Base-by-base conservation (phyloP, 1,140 invertebrate genomes). In the Cydia splendana region DNA sequence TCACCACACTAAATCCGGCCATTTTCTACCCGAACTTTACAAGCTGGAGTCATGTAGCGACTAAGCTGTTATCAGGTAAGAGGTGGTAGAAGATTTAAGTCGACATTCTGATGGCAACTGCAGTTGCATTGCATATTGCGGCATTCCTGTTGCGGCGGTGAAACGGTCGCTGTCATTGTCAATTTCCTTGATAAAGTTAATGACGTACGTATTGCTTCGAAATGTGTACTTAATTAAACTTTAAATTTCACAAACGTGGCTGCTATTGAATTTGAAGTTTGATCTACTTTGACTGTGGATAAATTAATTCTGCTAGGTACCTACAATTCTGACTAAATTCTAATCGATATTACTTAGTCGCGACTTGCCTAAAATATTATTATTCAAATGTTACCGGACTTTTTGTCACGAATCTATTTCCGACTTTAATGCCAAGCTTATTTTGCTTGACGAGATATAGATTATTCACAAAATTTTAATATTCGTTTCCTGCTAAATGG, bases 11-110 rank as follows among this genome's bases (percentile, higher is more conserved):
- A 38, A 96, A 96, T 89, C 96, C 97, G 38, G 96, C 96, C 18
- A 95, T 96, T 38, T 96, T 98, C 82, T 98, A 98, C 89, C 96
- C 96, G 2, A 98, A 98, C 88, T 95, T 95, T 76, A 95, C 96
- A 4, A 96, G 96, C 38, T 97, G 97, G 97, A 97, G 97, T 89
- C 95, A 95, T 79, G 96, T 97, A 65, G 97, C 97, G 24, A 97
- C 97, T 7, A 96, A 96, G 85, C 94, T 96, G 87, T 95, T 97
- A 65, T 95, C 96, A 92, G 96, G 96, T 96, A 92, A 94, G 89
- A 42, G 38, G 38, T 42, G 38, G 38, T 42, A 42, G 38, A 42
- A 42, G 34, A 34, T 10, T 42, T 9, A 42, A 42, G 38, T 7
- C 10, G 38, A 42, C 9, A 42, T 5, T 10, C 2, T 7, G 7